Conservation (phyloP, 2,888 invertebrate genomes). For the Halictus ligatus region DNA sequence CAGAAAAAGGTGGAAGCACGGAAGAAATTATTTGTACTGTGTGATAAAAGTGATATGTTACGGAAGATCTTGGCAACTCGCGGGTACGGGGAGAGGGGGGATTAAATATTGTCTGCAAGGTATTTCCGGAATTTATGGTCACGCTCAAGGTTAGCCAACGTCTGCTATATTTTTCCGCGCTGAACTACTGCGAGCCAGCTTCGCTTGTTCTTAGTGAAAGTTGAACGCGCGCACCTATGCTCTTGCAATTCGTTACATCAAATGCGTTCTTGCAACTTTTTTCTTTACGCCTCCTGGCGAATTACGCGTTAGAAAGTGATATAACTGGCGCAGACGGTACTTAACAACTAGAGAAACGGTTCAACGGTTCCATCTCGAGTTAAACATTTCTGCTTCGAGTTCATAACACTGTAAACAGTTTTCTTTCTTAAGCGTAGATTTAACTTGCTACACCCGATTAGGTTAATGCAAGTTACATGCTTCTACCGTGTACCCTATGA, state of each 20-base stretch:
- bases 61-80: background rate
- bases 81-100: background rate
- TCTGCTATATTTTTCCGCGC: background rate
- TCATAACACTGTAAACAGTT: background rate
- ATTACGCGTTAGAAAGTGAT: conserved; percentile 8
- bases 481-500: background rate
- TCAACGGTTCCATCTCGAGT: background rate
- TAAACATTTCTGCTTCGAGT: background rate
- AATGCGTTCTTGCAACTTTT: conserved; percentile 2
- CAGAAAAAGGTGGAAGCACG: background rate
- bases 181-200: background rate
- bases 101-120: conserved; percentile 10
- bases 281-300: background rate
- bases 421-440: background rate
- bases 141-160: conserved; percentile 9
- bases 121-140: conserved; percentile 13
- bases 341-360: background rate
- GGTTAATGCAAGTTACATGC: background rate
- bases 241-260: background rate
- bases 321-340: background rate
- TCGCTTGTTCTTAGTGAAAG: conserved; percentile 5
- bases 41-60: conserved; percentile 10
- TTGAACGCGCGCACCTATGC: background rate
- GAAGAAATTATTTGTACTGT: background rate
- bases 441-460: background rate